These are phyloP conservation scores for Naso thynnoides DNA, from an alignment of 2,797 vertebrate genomes.

Conservation along the genomic window DNA sequence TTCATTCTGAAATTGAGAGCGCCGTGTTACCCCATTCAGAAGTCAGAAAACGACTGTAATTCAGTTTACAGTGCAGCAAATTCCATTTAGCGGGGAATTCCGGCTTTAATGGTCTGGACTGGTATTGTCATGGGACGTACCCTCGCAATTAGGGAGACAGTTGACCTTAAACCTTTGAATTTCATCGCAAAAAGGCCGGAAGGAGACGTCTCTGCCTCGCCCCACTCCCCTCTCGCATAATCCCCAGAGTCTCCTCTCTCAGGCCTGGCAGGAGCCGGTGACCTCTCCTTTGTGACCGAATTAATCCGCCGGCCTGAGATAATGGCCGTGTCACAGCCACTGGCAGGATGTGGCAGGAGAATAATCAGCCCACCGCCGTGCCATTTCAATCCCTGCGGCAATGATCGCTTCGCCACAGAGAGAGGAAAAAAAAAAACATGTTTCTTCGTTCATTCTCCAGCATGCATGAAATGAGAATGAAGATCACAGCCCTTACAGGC, in stretches of 20 bases:
- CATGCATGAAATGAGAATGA: constrained; percentile 59
- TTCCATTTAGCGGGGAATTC: constrained; percentile 44
- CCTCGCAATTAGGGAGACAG: constrained; percentile 66
- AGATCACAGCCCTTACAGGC: constrained; percentile 25
- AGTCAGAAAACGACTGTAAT: constrained; percentile 44
- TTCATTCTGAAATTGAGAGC: constrained; percentile 50
- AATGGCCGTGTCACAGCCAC: constrained; percentile 71
- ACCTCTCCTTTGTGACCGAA: constrained; percentile 78
- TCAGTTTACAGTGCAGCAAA: constrained; percentile 43
- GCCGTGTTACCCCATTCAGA: constrained; percentile 34
- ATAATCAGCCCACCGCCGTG: constrained; percentile 61
- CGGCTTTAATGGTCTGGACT: constrained; percentile 40
- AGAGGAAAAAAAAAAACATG: constrained; percentile 22
- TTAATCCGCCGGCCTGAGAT: constrained; percentile 72
- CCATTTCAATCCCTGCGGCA: constrained; percentile 58
- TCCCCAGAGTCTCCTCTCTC: constrained; percentile 62
- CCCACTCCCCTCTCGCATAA: constrained; percentile 38
- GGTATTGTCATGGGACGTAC: constrained; percentile 59
- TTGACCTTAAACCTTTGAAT: constrained; percentile 71
- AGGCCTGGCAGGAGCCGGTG: constrained; percentile 66
- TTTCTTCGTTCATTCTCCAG: constrained; percentile 28
- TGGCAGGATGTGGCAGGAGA: constrained; percentile 62
- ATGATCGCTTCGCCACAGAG: constrained; percentile 38
- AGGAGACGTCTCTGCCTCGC: constrained; percentile 36
- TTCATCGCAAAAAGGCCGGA: constrained; percentile 47